A percentile compares a stretch with the other conserved stretches of the same genome.
These are phyloP conservation scores for Malurus elegans DNA, from an alignment of 2,113 vertebrate genomes.

Conservation along the genomic window DNA sequence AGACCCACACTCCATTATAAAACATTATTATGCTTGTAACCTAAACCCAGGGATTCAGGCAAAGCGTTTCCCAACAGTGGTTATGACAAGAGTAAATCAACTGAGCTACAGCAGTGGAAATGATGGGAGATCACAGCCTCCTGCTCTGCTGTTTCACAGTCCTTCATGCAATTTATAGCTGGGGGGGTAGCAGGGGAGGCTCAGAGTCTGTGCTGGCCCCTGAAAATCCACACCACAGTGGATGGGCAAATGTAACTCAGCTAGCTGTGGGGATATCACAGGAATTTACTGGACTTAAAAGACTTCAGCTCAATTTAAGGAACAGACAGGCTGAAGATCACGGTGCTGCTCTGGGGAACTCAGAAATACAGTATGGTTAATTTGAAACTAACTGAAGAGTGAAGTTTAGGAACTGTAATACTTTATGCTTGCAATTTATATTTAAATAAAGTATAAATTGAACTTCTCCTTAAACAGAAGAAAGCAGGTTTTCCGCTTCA, in stretches of 20 bases:
- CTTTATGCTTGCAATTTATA: conserved; percentile 6
- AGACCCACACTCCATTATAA: background rate
- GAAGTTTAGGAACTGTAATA: background rate
- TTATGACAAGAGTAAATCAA: background rate
- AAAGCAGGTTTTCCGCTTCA: conserved; percentile 66
- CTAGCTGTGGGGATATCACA: background rate
- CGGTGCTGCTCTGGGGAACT: background rate
- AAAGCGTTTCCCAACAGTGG: background rate
- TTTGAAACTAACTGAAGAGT: conserved; percentile 12
- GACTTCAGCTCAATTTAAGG: background rate
- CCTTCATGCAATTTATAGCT: background rate
- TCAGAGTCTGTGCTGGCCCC: background rate
- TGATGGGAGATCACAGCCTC: background rate
- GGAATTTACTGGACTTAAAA: background rate
- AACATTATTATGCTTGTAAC: background rate
- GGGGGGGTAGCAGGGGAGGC: background rate
- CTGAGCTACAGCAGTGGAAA: conserved; percentile 12
- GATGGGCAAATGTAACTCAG: background rate
- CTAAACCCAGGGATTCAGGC: background rate
- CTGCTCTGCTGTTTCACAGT: conserved; percentile 15
- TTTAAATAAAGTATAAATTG: conserved; percentile 59
- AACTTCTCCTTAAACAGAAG: conserved; percentile 15
- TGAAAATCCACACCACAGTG: background rate
- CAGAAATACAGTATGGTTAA: background rate
- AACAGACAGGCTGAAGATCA: background rate